phyloP scores from a whole-genome alignment of 1,140 invertebrate genomes.

The Platyura marginata region DNA sequence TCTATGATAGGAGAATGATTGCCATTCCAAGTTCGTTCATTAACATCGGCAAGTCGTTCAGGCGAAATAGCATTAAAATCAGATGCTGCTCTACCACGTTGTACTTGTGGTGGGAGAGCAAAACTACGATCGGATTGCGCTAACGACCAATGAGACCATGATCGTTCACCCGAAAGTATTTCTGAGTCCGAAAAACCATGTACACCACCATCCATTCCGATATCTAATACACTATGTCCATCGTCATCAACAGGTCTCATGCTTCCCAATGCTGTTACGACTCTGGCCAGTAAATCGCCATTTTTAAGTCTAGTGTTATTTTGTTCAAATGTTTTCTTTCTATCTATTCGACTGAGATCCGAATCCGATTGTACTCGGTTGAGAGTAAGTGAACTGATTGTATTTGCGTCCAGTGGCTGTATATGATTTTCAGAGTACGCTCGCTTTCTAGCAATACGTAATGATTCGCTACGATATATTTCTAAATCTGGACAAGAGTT shows the following conservation, averaged over 20 bases:
- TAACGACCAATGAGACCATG: slow-evolving; percentile 30
- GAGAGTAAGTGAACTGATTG: slow-evolving; percentile 10
- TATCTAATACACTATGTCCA: slow-evolving; percentile 6
- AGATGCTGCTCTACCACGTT: slow-evolving; percentile 29
- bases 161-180: slow-evolving; percentile 44
- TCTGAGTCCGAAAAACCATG: slow-evolving; percentile 46
- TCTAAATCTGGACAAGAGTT: slow-evolving; percentile 39
- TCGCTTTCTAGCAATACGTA: slow-evolving; percentile 31
- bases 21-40: slow-evolving; percentile 19
- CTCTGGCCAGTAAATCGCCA: slow-evolving; percentile 47
- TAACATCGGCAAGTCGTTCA: slow-evolving; percentile 7
- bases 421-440: slow-evolving; percentile 38
- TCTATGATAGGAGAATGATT: slow-evolving; percentile 23
- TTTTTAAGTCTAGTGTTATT: slow-evolving; percentile 43
- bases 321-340: slow-evolving; percentile 46
- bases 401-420: slow-evolving; percentile 12
- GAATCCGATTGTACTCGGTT: slow-evolving; percentile 51
- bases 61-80: slow-evolving; percentile 16
- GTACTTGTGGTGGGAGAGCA: slow-evolving; percentile 19
- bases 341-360: slow-evolving; percentile 55
- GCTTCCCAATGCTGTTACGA: slow-evolving; percentile 52
- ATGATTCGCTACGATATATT: slow-evolving; percentile 28
- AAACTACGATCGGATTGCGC: slow-evolving; percentile 26
- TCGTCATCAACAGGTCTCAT: slow-evolving; percentile 32
- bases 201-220: slow-evolving; percentile 23